Conservation (phyloP, 2,113 vertebrate genomes). For the Melanerpes aurifrons region DNA sequence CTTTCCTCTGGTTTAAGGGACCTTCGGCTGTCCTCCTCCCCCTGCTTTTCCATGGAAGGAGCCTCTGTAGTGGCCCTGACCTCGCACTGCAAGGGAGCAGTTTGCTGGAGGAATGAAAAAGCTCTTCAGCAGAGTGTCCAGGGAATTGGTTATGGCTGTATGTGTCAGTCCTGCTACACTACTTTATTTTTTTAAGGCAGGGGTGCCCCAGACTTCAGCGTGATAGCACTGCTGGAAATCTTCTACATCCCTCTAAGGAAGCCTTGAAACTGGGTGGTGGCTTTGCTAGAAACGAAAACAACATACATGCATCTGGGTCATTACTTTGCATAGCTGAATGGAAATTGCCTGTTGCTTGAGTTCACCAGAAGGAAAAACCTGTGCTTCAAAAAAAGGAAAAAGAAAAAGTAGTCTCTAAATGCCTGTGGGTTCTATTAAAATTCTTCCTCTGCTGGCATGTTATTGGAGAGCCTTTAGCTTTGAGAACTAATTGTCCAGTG, state of each 20-base stretch:
- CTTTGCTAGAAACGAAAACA: neutral
- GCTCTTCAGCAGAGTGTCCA: neutral
- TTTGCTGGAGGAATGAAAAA: neutral
- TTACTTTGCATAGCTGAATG: neutral
- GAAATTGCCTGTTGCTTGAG: constrained; percentile 33
- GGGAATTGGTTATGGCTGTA: neutral
- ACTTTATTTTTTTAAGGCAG: neutral
- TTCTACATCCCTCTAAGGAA: neutral
- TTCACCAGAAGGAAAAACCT: constrained; percentile 38
- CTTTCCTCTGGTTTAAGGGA: neutral
- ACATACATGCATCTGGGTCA: neutral
- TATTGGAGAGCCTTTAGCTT: constrained; percentile 45
- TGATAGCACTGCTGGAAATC: neutral
- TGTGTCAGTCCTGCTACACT: neutral
- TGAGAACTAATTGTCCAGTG: constrained; percentile 31
- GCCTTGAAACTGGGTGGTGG: neutral
- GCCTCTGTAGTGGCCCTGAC: neutral
- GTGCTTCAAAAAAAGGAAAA: neutral
- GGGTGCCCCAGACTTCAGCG: neutral
- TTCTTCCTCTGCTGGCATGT: constrained; percentile 39
- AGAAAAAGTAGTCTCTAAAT: constrained; percentile 24
- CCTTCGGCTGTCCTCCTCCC: neutral
- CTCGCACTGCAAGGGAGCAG: neutral
- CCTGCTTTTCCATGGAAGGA: neutral
- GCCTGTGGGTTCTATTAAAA: constrained; percentile 62